Evolutionary conservation across 2,113 vertebrate genomes (phyloP).

Genomic region (Periophthalmodon schlosseri): DNA sequence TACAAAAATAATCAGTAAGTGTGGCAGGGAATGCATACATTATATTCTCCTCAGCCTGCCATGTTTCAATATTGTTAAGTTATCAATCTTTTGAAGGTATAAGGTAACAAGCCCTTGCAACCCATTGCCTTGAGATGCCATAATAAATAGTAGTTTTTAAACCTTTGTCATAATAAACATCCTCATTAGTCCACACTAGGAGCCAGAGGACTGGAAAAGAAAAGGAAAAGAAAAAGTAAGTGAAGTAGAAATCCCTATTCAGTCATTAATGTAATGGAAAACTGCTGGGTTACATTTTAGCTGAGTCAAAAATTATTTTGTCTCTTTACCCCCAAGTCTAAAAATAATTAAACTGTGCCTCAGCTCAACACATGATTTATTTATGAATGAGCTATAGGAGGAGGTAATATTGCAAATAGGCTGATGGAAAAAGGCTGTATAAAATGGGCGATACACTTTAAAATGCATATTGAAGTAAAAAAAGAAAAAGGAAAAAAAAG

Average conservation of each 20-base stretch:
- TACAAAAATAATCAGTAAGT: constrained; percentile 2
- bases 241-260: not conserved
- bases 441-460: not conserved
- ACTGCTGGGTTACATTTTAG: not conserved
- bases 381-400: not conserved
- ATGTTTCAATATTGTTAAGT: not conserved
- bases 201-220: not conserved
- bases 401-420: not conserved
- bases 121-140: no score
- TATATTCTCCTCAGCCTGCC: not conserved
- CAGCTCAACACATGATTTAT: constrained; percentile 3
- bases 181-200: not conserved
- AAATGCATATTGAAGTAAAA: not conserved
- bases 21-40: not conserved
- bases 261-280: not conserved
- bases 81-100: not conserved
- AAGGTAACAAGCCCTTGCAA: not conserved
- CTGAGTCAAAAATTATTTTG: constrained; percentile 4
- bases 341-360: constrained; percentile 3
- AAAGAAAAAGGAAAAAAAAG: not conserved
- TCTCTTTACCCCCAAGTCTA: not conserved
- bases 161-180: not conserved
- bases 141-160: not conserved
- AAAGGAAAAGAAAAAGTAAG: not conserved
- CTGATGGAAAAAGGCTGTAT: not conserved